Evolutionary conservation across 2,797 vertebrate genomes (phyloP).

Genomic region (Poecile montanus): DNA sequence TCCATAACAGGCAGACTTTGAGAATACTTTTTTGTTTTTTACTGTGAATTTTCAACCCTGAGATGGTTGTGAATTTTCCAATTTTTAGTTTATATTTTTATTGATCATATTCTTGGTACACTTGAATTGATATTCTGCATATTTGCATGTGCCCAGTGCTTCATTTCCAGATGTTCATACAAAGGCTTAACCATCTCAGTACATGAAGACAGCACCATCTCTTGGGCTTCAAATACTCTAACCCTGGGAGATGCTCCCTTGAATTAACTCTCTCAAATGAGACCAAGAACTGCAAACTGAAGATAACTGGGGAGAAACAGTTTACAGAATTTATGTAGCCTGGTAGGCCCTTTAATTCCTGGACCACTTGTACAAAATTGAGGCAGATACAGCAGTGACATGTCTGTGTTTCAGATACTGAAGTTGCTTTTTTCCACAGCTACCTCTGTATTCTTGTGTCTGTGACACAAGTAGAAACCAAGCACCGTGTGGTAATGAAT

Average conservation of each 20-base stretch:
- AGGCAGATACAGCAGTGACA: neutral
- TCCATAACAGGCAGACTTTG: neutral
- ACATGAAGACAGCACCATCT: neutral
- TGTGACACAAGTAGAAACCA: neutral
- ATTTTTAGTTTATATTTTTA: neutral
- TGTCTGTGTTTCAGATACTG: neutral
- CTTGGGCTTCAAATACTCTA: constrained; percentile 1
- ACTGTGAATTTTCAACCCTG: neutral
- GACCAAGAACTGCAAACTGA: neutral
- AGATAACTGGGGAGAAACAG: neutral
- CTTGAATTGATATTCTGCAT: neutral
- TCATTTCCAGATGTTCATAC: constrained; percentile 22
- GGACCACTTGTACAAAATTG: neutral
- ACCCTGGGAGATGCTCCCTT: neutral
- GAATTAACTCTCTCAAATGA: neutral
- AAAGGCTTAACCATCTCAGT: neutral
- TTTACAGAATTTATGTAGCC: neutral
- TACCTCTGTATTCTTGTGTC: neutral
- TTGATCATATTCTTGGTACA: neutral
- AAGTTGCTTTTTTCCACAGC: neutral
- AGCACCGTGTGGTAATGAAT: neutral
- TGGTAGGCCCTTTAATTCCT: neutral
- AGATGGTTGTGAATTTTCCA: neutral
- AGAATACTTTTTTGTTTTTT: neutral
- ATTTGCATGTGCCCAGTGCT: neutral